Conservation (phyloP, 2,797 vertebrate genomes). For the Spinus pinus region DNA sequence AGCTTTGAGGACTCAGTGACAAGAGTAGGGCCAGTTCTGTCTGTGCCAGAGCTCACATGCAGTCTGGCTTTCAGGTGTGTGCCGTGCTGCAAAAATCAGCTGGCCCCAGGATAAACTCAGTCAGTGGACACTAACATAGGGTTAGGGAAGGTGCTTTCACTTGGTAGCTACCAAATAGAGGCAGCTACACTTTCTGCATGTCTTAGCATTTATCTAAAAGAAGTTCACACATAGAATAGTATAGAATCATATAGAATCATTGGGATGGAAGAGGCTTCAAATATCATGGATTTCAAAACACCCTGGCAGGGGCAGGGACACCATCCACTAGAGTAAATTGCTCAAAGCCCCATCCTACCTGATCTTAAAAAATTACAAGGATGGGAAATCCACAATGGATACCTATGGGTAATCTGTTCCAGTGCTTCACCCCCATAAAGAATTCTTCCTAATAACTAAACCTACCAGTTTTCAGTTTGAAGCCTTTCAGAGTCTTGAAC, state of each 20-base stretch:
- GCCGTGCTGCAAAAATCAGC: not conserved
- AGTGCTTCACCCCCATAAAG: fast-evolving
- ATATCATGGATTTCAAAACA: not conserved
- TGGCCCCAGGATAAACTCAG: not conserved
- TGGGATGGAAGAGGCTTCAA: not conserved
- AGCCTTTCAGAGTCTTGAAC: not conserved
- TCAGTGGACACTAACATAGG: not conserved
- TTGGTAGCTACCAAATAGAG: not conserved
- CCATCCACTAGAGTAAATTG: not conserved
- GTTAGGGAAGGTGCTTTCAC: not conserved
- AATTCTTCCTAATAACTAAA: not conserved
- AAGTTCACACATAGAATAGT: not conserved
- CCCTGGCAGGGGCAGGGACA: too few species aligned
- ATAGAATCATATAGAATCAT: not conserved
- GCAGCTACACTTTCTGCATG: fast-evolving
- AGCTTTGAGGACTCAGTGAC: not conserved
- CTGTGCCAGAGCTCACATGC: fast-evolving
- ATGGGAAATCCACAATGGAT: too few species aligned
- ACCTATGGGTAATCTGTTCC: not conserved
- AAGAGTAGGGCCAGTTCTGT: not conserved
- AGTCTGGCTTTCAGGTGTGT: not conserved
- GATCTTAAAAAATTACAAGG: not conserved
- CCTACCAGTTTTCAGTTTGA: not conserved
- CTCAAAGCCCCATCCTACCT: not conserved
- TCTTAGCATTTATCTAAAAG: not conserved